Evolutionary conservation across 2,888 invertebrate species (phyloP).

Genomic region (Protonemura montana): DNA sequence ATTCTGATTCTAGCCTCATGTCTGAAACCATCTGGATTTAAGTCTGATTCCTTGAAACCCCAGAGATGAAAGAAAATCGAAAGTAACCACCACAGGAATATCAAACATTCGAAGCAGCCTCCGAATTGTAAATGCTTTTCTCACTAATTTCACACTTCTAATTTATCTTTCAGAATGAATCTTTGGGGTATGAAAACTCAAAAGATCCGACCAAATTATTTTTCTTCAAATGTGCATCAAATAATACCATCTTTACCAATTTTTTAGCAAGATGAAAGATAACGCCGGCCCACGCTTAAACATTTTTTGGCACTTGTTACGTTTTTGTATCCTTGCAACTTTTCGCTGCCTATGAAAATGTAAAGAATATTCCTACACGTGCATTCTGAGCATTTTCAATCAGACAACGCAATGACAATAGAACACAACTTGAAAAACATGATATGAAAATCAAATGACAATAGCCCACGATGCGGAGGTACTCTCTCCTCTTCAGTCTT

Average conservation of each 20-base stretch:
- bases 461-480: no score
- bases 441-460: not conserved
- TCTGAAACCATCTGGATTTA: no score
- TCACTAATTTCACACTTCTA: no score
- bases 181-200: not conserved
- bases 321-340: not conserved
- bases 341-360: not conserved
- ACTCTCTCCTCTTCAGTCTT: no score
- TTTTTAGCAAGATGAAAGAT: not conserved
- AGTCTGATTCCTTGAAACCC: no score
- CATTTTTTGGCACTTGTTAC: not conserved
- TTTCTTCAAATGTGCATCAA: not conserved
- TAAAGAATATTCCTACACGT: not conserved
- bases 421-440: not conserved
- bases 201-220: not conserved
- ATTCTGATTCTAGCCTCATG: no score
- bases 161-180: not conserved
- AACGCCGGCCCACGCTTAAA: not conserved
- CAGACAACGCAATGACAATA: not conserved
- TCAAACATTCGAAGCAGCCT: no score
- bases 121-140: no score
- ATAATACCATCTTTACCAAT: not conserved
- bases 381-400: not conserved
- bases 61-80: no score
- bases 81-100: no score